Evolutionary conservation across 2,888 invertebrate genomes (phyloP).

Genomic region (Buathra laborator): DNA sequence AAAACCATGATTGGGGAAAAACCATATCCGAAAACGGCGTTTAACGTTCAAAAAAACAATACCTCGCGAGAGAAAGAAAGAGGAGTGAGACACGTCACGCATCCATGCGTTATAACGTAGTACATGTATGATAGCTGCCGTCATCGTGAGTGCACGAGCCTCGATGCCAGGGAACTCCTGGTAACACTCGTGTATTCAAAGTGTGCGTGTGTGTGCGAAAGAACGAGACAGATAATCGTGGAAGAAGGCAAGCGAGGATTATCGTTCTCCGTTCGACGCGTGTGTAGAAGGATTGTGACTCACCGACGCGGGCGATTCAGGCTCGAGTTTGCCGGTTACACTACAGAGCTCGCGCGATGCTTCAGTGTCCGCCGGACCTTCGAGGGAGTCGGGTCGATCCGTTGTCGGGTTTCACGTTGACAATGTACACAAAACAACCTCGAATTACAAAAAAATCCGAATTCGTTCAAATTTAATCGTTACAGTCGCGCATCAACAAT

Average conservation of each 20-base stretch:
- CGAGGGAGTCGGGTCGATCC: slow-evolving; percentile 52
- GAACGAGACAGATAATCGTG: background rate
- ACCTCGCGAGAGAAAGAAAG: background rate
- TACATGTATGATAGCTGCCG: slow-evolving; percentile 27
- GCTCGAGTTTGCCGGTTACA: slow-evolving; percentile 22
- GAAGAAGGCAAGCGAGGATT: background rate
- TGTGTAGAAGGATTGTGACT: slow-evolving; percentile 3
- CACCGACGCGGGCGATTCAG: slow-evolving; percentile 38
- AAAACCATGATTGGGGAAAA: slow-evolving; percentile 6
- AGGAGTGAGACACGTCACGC: slow-evolving; percentile 42
- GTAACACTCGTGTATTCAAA: background rate
- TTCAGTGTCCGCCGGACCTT: slow-evolving; percentile 60
- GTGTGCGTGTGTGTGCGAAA: slow-evolving; percentile 8
- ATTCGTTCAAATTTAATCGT: background rate
- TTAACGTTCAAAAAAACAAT: slow-evolving; percentile 8
- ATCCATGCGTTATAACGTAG: slow-evolving; percentile 14
- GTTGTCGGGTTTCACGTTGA: slow-evolving; percentile 26
- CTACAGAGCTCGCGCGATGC: slow-evolving; percentile 16
- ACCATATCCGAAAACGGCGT: background rate
- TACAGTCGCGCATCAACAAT: background rate
- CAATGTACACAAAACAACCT: slow-evolving; percentile 24
- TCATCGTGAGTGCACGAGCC: slow-evolving; percentile 37
- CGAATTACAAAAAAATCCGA: slow-evolving; percentile 11
- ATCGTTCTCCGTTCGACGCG: slow-evolving; percentile 28
- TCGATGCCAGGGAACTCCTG: slow-evolving; percentile 40